Percentiles rank a stretch among this genome's conserved stretches.
Conservation (phyloP, 2,888 invertebrate genomes). For the Acrobasis repandana region DNA sequence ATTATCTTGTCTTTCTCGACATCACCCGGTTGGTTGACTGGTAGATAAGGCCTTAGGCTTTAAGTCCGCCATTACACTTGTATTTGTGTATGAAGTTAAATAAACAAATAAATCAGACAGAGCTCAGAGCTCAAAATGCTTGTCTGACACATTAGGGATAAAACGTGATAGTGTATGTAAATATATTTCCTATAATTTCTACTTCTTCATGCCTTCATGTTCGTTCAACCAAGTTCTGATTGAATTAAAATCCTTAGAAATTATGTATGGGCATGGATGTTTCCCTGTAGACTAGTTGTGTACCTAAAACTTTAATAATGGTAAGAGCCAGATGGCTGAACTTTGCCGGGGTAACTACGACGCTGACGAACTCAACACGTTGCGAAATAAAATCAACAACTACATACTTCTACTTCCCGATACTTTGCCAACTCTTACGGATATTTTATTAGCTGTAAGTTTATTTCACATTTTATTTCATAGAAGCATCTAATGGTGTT, state of each 20-base stretch:
- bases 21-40: too few relatives aligned
- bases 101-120: too few relatives aligned
- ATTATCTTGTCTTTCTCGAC: too few relatives aligned
- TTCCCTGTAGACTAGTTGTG: slow-evolving; percentile 28
- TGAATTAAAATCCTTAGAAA: not conserved
- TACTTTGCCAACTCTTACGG: slow-evolving; percentile 4
- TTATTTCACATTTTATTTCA: slow-evolving; percentile 7
- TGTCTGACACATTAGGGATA: too few relatives aligned
- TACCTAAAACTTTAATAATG: slow-evolving; percentile 66
- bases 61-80: too few relatives aligned
- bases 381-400: slow-evolving; percentile 56
- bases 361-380: slow-evolving; percentile 52
- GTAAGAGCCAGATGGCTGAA: slow-evolving; percentile 62
- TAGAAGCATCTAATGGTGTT: not conserved
- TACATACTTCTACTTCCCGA: slow-evolving; percentile 17
- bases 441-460: slow-evolving; percentile 7
- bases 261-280: slow-evolving; percentile 2
- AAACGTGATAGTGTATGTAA: too few relatives aligned
- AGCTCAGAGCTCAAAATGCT: too few relatives aligned
- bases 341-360: slow-evolving; percentile 45
- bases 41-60: too few relatives aligned
- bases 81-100: too few relatives aligned
- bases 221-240: not conserved
- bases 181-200: too few relatives aligned
- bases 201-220: not conserved